Evolutionary conservation across 2,113 vertebrate genomes (phyloP), one percentile per base, ranked within the genome.

Genomic region (Pongo pygmaeus): DNA sequence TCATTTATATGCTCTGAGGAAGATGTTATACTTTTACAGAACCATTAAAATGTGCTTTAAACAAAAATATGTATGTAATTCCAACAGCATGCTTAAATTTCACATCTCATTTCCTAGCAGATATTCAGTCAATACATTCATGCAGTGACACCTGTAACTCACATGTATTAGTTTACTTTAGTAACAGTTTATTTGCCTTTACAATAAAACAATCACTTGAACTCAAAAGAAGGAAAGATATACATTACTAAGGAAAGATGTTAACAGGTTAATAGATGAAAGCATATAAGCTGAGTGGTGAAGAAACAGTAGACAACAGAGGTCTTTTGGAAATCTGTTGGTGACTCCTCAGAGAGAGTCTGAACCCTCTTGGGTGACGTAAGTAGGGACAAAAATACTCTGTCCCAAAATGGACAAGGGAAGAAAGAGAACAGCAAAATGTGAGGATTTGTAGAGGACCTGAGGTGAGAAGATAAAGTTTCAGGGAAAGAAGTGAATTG

Each of bases 1-100:
- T 96, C 84, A 85, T 91, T 96, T 96, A 59, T 43, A 55, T 91
- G 52, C 67, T 84, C 38, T 57, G 88, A 96, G 67, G 95, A 91
- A 89, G 88, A 94, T 67, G 40, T 57, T 72, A 32, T 48, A 23
- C 78, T 86, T 90, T 93, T 40, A 70, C 27, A 22, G 92, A 97
- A 85, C 46, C 79, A 90, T 91, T 84, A 69, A 83, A 79, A 91
- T 72, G 48, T 61, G 79, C 38, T 83, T 84, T 46, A 77, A 93
- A 90, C 52, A 74, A 92, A 94, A 90, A 92, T 74, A 70, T 32
- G 50, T 57, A 43, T 61, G 46, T 78, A 90, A 43, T 95, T 89
- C 52, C 46, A 74, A 93, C 95, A 81, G 81, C 46, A 55, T 84
- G 88, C 78, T 95, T 72, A 18, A 32, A 46, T 89, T 93, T 86